Evolutionary conservation across 2,113 vertebrate species (phyloP).

Genomic region (Illadopsis cleaveri): DNA sequence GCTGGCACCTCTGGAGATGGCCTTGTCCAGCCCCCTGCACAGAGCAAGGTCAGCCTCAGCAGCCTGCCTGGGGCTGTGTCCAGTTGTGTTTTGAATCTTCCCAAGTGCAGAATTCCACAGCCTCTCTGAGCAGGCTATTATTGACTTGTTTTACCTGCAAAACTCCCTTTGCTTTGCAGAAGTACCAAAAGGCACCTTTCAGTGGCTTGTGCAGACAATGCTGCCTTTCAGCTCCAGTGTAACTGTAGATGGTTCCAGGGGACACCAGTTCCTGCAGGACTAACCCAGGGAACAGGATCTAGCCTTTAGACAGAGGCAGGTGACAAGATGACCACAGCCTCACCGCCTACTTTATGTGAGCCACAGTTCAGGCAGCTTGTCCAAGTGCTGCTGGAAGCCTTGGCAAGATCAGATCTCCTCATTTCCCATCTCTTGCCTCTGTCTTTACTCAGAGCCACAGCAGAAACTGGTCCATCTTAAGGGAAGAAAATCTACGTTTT

Average conservation of each 20-base stretch:
- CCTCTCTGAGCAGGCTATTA: background rate
- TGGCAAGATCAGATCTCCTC: background rate
- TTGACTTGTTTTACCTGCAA: background rate
- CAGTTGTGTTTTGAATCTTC: background rate
- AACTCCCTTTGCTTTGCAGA: background rate
- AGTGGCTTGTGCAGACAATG: background rate
- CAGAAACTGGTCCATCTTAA: background rate
- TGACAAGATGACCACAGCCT: background rate
- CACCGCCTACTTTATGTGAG: accelerated
- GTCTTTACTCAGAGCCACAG: background rate
- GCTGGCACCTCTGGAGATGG: background rate
- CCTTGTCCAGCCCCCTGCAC: background rate
- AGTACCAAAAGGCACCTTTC: background rate
- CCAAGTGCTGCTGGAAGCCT: background rate
- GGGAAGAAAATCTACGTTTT: background rate
- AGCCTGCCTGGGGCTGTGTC: accelerated
- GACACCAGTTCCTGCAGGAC: background rate
- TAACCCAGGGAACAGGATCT: background rate
- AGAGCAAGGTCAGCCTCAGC: background rate
- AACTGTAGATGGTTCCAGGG: background rate
- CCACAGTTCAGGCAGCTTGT: background rate
- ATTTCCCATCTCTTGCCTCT: background rate
- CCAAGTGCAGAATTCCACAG: background rate
- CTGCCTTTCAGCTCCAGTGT: background rate
- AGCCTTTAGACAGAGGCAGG: background rate